These are phyloP conservation scores for Strigamia transsilvanica DNA, from an alignment of 2,888 invertebrate species.

Conservation along the genomic window DNA sequence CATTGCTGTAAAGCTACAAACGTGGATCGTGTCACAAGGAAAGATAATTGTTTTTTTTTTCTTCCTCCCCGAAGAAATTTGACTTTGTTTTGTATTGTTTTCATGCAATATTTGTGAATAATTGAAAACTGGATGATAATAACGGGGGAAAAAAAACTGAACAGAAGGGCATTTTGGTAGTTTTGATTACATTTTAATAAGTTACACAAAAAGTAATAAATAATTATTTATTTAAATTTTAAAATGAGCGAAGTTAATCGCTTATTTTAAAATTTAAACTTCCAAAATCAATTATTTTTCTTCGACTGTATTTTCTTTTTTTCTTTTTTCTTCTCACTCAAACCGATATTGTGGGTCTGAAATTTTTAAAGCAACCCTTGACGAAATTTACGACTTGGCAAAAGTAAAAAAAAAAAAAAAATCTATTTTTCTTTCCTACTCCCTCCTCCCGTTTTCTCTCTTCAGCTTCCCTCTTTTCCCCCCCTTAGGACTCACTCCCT, in stretches of 20 bases:
- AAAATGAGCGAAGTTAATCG: background rate
- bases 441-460: background rate
- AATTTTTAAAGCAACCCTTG: conserved; percentile 42
- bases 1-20: conserved; percentile 19
- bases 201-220: no score
- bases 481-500: conserved; percentile 35
- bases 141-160: no score
- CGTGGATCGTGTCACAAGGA: background rate
- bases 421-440: background rate
- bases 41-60: background rate
- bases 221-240: no score
- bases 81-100: background rate
- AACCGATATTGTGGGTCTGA: conserved; percentile 35
- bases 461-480: background rate
- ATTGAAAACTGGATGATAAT: background rate
- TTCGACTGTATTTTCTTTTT: background rate
- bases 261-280: background rate
- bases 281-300: conserved; percentile 17
- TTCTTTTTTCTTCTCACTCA: background rate
- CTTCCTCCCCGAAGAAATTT: background rate
- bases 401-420: conserved; percentile 6
- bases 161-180: no score
- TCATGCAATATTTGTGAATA: background rate
- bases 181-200: no score
- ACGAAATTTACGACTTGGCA: conserved; percentile 39